Base-by-base conservation (phyloP, 2,888 invertebrate genomes). In the Microdon myrmicae region DNA sequence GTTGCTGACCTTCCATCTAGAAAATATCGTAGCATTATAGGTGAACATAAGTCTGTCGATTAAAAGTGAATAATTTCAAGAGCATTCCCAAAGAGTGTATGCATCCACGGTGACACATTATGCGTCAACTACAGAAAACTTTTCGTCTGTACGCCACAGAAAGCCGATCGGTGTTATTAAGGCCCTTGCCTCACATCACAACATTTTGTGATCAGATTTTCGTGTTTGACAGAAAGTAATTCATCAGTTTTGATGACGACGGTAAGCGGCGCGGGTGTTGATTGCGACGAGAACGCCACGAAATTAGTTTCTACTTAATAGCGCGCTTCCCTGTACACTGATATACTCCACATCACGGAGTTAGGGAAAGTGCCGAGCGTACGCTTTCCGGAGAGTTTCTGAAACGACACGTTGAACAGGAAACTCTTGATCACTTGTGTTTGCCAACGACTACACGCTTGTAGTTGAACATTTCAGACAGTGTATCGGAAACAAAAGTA, bases 1-100 rank as follows among this genome's bases (percentile, higher is more conserved):
- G 72, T 48, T 74, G 64, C 71, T 74, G 77, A 69, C 71, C 68
- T 75, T 78, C 79, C 77, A 78, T 78, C 77, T 78, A 74, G 72
- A 75, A 76, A 59, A 66, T 5, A 54, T 32, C 38, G 28, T 66
- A 22, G 41, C 8, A 39, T 13, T 20, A 4, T 19, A 22, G 17
- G 1, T n/a, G 12, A 19, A 19, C 4, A 20, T 38, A 38, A 35
- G 20, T 6, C 8, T 26, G n/a, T 26, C 2, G 34, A 34, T n/a
- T 3, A 29, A 3, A 23, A 2, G 3, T 14, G n/a, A 12, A 17
- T 10, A n/a, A 6, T 14, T 1, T 14, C 10, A 31, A 22, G 9
- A 6, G n/a, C 12, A 3, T 28, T 39, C 13, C 9, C 4, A 38
- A 38, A 12, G 25, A 34, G 45, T 14, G 45, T 29, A 37, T 38